Percentiles rank a stretch among this genome's conserved stretches.
phyloP scores from a whole-genome alignment of 1,140 invertebrate genomes.

The Calephelis virginiensis region DNA sequence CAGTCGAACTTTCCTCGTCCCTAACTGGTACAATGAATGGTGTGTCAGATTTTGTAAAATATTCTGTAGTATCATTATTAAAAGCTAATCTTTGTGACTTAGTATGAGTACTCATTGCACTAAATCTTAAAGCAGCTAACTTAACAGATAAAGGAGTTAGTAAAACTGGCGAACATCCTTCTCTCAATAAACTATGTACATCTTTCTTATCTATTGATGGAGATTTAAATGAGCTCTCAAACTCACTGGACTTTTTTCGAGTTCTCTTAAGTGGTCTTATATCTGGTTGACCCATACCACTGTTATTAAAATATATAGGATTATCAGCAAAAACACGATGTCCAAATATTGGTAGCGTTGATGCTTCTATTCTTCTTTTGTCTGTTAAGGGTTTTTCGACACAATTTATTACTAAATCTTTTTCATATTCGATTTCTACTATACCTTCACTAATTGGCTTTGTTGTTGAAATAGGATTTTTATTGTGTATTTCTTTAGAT shows the following conservation, averaged over 20 bases:
- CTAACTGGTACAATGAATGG: slow-evolving; percentile 57
- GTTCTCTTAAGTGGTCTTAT: slow-evolving; percentile 66
- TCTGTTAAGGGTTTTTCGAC: slow-evolving; percentile 60
- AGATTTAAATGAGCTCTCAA: slow-evolving; percentile 71
- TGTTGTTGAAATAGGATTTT: slow-evolving; percentile 54
- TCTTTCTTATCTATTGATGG: slow-evolving; percentile 68
- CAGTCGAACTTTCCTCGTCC: slow-evolving; percentile 68
- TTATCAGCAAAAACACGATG: slow-evolving; percentile 67
- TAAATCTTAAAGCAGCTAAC: slow-evolving; percentile 67
- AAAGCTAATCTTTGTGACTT: slow-evolving; percentile 51
- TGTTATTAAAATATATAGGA: slow-evolving; percentile 67
- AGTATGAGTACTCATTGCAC: slow-evolving; percentile 64
- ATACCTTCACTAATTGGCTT: slow-evolving; percentile 52
- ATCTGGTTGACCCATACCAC: slow-evolving; percentile 44
- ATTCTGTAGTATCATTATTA: slow-evolving; percentile 53
- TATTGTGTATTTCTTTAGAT: slow-evolving; percentile 36
- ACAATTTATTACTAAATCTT: slow-evolving; percentile 65
- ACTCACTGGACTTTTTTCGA: slow-evolving; percentile 69
- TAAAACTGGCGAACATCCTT: slow-evolving; percentile 65
- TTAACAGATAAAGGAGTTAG: slow-evolving; percentile 65
- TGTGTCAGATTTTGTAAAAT: slow-evolving; percentile 63
- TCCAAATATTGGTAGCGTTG: slow-evolving; percentile 66
- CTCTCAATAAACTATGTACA: slow-evolving; percentile 59
- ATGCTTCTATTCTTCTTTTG: slow-evolving; percentile 50
- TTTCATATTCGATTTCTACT: slow-evolving; percentile 70